Base-by-base conservation (phyloP, 2,797 vertebrate genomes). In the Takifugu ocellatus region DNA sequence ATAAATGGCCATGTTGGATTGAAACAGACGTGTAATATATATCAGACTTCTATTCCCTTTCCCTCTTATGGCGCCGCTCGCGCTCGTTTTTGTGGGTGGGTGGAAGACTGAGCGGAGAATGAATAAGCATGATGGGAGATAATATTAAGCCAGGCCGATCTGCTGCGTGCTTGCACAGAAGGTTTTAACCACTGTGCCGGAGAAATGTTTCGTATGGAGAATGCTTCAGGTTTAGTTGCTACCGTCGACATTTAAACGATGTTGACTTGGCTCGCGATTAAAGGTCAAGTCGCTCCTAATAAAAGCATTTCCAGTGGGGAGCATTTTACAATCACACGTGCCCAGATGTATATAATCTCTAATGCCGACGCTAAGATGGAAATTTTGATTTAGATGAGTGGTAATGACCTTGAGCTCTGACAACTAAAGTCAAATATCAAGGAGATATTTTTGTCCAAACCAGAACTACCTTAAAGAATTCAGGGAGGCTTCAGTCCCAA, bases 21-120 rank as follows among this genome's bases (percentile, higher is more conserved):
- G 89, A 85, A 92, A 91, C 87, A 89, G 91, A 92, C 91, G 46
- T 87, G 88, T 83, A 90, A 92, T 91, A 92, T 91, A 92, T 91
- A 91, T 90, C 90, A 91, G 81, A 79, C 82, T 85, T 87, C 87
- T 86, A 89, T 87, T 87, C 76, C 76, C 64, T 49, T 48, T 72
- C 58, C 48, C 54, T 71, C 59, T 77, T 59, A 61, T 63, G 24
- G 47, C 57, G 54, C 46, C 63, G 12, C 10, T 55, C 10, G 25
- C 21, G 2, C 46, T 46, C 44, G 58, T 64, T 70, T 51, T 59
- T 57, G 26, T 21, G 39, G 57, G 59, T 25, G 52, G 59, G 39
- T 42, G 69, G 67, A 66, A 76, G 65, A 64, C 17, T 17, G 44
- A 46, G 17, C 6, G 21, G 44, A 17, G 46, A 45, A 17, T 2